Evolutionary conservation across 2,797 vertebrate species (phyloP).

Genomic region (Melanotaenia trifasciata): DNA sequence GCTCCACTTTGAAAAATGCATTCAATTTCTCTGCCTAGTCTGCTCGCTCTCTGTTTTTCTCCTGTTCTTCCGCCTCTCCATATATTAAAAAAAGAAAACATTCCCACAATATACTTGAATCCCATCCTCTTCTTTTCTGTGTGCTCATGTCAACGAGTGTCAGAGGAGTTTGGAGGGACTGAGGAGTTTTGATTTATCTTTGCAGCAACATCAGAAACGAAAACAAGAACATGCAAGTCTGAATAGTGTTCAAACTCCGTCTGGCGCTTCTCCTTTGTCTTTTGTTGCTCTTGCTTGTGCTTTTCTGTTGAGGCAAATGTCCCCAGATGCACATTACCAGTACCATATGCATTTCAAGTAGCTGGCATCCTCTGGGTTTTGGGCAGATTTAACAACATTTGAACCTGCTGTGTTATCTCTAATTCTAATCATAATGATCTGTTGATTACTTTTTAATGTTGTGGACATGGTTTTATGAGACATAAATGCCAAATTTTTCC

Average conservation of each 20-base stretch:
- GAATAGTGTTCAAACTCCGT: constrained; percentile 44
- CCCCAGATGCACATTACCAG: constrained; percentile 41
- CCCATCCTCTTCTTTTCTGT: constrained; percentile 34
- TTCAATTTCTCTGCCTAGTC: constrained; percentile 73
- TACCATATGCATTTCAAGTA: constrained; percentile 53
- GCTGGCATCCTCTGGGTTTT: constrained; percentile 22
- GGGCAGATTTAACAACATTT: constrained; percentile 32
- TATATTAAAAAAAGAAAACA: constrained; percentile 31
- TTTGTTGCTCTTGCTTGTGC: constrained; percentile 20
- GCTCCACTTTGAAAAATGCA: constrained; percentile 79
- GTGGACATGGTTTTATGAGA: constrained; percentile 12
- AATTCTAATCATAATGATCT: neutral
- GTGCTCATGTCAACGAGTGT: constrained; percentile 41
- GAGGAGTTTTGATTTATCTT: constrained; percentile 61
- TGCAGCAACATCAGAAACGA: constrained; percentile 47
- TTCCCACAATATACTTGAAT: constrained; percentile 59
- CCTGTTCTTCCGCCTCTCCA: constrained; percentile 21
- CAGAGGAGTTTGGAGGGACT: constrained; percentile 19
- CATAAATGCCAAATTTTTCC: neutral
- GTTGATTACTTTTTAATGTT: neutral
- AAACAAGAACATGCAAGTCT: constrained; percentile 46
- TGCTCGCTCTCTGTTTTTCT: constrained; percentile 43
- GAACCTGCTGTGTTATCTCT: constrained; percentile 31
- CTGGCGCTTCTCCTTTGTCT: constrained; percentile 28
- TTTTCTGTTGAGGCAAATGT: constrained; percentile 32